Conservation (phyloP, 1,140 invertebrate species). For the Pararge aegeria region DNA sequence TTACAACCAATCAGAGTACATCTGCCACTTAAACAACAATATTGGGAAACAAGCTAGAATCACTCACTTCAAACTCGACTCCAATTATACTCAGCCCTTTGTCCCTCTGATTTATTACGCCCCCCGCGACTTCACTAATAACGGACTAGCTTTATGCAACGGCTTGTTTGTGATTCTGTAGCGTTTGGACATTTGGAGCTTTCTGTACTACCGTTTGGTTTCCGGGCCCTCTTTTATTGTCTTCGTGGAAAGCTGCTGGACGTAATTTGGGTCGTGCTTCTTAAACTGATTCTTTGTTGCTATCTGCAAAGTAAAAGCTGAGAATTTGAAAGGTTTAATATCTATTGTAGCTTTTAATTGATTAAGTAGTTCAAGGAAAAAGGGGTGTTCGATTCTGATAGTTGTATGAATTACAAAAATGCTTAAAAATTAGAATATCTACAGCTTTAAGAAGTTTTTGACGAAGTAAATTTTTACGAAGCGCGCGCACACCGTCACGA, state of each 20-base stretch:
- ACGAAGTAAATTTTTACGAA: no score
- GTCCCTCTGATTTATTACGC: constrained; percentile 39
- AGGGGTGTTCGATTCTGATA: no score
- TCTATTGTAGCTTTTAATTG: background rate
- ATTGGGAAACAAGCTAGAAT: background rate
- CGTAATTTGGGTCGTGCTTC: constrained; percentile 3
- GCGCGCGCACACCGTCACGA: no score
- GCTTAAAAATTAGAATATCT: no score
- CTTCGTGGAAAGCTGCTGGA: constrained; percentile 34
- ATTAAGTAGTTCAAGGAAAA: background rate
- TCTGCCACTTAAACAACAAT: constrained; percentile 4
- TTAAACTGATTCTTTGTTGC: background rate
- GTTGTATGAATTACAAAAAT: no score
- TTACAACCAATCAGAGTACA: background rate
- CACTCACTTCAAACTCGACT: constrained; percentile 12
- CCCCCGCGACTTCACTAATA: constrained; percentile 27
- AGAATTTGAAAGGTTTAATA: background rate
- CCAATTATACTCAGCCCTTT: constrained; percentile 16
- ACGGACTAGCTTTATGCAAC: constrained; percentile 22
- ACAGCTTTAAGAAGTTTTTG: no score
- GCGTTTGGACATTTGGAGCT: background rate
- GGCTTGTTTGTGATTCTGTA: constrained; percentile 1
- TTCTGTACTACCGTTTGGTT: constrained; percentile 35
- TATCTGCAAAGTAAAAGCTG: background rate
- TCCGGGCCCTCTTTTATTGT: constrained; percentile 32